A percentile compares a stretch with the other conserved stretches of the same genome.
phyloP scores from a whole-genome alignment of 2,888 invertebrate species.

The Anagyrus pseudococci region DNA sequence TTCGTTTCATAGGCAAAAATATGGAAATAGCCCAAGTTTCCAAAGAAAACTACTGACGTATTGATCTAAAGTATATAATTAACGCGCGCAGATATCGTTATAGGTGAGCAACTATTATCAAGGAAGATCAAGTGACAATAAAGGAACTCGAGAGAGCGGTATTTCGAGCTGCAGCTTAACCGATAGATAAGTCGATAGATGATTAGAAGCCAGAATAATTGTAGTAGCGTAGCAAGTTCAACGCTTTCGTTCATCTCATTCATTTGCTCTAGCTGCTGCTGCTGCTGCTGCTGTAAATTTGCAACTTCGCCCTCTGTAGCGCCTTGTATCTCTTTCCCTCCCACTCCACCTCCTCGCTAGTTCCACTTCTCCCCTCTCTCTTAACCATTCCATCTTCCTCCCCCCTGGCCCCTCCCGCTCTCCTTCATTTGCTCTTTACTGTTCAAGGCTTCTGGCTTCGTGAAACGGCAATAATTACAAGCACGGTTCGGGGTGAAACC shows the following conservation, averaged over 20 bases:
- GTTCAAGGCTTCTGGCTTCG: slow-evolving; percentile 24
- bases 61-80: no score
- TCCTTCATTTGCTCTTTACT: slow-evolving; percentile 9
- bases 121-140: no score
- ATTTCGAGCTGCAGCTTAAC: no score
- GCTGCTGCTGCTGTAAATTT: not conserved
- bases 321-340: slow-evolving; percentile 10
- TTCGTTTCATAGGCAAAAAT: no score
- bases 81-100: no score
- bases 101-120: no score
- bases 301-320: not conserved
- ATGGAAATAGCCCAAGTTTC: no score
- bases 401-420: not conserved
- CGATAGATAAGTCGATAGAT: slow-evolving; percentile 59
- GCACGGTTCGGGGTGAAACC: slow-evolving; percentile 45
- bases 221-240: slow-evolving; percentile 45
- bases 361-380: not conserved
- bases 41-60: no score
- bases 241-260: not conserved
- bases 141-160: no score
- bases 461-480: slow-evolving; percentile 58
- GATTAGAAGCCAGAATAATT: slow-evolving; percentile 61
- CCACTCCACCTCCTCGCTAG: not conserved
- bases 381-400: slow-evolving; percentile 17
- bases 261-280: not conserved